A percentile compares a stretch with the other conserved stretches of the same genome.
Conservation (phyloP, 2,797 vertebrate species). For the Gastrophryne carolinensis region DNA sequence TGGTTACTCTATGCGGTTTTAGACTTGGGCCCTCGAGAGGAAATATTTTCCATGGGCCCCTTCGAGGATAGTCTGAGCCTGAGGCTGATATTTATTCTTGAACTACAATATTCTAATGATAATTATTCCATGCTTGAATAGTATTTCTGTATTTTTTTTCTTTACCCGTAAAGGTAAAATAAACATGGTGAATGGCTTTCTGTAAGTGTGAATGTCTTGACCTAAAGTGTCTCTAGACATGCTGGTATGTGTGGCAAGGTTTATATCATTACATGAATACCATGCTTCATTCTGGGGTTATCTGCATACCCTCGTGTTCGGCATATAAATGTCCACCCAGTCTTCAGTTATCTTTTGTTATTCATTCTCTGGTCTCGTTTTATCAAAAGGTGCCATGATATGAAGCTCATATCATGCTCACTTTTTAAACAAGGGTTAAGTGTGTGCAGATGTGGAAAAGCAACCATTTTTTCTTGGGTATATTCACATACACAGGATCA, state of each 20-base stretch:
- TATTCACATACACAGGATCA: no score
- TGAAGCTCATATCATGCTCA: background rate
- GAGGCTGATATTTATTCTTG: no score
- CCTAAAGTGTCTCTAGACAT: slow-evolving; percentile 39
- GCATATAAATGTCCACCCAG: background rate
- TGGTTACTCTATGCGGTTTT: no score
- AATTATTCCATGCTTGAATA: background rate
- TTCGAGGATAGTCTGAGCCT: no score
- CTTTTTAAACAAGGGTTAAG: background rate
- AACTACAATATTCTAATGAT: no score
- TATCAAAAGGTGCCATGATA: background rate
- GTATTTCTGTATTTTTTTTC: slow-evolving; percentile 11
- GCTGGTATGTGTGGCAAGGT: slow-evolving; percentile 24
- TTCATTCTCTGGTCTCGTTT: background rate
- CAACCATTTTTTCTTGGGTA: background rate
- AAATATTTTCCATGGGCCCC: no score
- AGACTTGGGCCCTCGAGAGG: no score
- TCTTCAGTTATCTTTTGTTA: background rate
- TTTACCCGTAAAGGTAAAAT: background rate
- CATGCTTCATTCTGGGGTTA: background rate
- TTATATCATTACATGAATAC: slow-evolving; percentile 10
- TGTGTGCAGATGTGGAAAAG: background rate
- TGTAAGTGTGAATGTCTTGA: background rate
- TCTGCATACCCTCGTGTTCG: background rate
- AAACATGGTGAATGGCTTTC: slow-evolving; percentile 22